Evolutionary conservation across 2,113 vertebrate species (phyloP).

Genomic region (Sitta europaea): DNA sequence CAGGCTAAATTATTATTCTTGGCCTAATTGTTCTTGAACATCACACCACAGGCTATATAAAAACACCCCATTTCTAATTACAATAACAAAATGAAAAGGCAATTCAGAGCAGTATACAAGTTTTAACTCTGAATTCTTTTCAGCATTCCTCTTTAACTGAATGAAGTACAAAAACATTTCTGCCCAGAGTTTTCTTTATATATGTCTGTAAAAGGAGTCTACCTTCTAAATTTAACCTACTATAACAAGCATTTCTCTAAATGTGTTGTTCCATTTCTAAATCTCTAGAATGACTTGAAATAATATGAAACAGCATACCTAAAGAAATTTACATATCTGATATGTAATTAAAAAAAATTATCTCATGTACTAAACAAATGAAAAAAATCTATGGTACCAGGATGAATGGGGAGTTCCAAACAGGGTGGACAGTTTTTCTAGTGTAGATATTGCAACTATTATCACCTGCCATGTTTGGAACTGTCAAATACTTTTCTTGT

Average conservation of each 20-base stretch:
- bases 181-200: not conserved
- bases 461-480: not conserved
- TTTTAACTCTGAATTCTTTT: not conserved
- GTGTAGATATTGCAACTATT: not conserved
- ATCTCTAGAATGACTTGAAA: not conserved
- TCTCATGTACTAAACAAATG: not conserved
- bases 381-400: not conserved
- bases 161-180: not conserved
- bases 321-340: not conserved
- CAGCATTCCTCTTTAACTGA: not conserved
- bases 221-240: not conserved
- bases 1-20: not conserved
- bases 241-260: not conserved
- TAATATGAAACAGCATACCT: not conserved
- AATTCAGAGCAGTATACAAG: not conserved
- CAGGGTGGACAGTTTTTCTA: not conserved
- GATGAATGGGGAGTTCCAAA: not conserved
- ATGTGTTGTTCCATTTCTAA: not conserved
- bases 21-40: not conserved
- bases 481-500: not conserved
- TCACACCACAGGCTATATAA: accelerated
- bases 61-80: not conserved
- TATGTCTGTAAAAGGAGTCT: not conserved
- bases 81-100: not conserved
- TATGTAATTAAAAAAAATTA: not conserved